These are phyloP conservation scores for Drosophila sechellia DNA, from an alignment of 1,140 invertebrate genomes.

Conservation along the genomic window DNA sequence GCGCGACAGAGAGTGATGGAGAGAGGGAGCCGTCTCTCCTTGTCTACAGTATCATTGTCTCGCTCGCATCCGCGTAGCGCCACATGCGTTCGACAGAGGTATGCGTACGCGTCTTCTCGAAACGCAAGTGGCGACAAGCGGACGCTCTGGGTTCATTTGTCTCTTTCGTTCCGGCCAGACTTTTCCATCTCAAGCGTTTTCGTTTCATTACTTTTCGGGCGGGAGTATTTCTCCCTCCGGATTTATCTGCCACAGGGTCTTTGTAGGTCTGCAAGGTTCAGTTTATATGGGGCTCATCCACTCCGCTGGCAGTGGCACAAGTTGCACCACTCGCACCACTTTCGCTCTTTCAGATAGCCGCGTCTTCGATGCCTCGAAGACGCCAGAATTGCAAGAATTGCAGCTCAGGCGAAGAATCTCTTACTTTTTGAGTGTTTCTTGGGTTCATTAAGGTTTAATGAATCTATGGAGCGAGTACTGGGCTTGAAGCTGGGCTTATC, in stretches of 20 bases:
- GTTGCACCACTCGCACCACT: constrained; percentile 23
- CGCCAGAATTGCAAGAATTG: constrained; percentile 12
- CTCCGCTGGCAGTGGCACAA: constrained; percentile 12
- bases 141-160: constrained; percentile 34
- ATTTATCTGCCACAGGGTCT: constrained; percentile 1
- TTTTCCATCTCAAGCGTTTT: constrained; percentile 55
- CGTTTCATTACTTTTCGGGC: neutral
- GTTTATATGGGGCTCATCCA: constrained; percentile 9
- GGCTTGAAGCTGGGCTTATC: constrained; percentile 7
- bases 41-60: constrained; percentile 25
- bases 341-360: neutral
- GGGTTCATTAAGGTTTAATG: constrained; percentile 6
- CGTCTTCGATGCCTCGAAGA: constrained; percentile 9
- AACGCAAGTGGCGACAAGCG: constrained; percentile 41
- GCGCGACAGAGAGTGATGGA: constrained; percentile 32
- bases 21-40: constrained; percentile 44
- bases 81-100: constrained; percentile 49
- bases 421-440: neutral
- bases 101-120: constrained; percentile 64
- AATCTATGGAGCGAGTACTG: constrained; percentile 13
- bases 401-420: constrained; percentile 7
- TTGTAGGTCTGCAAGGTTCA: constrained; percentile 16
- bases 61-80: constrained; percentile 59
- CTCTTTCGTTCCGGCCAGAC: constrained; percentile 31
- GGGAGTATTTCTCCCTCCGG: neutral